These are phyloP conservation scores for Corythaeola cristata DNA, from an alignment of 2,113 vertebrate genomes.

Conservation along the genomic window DNA sequence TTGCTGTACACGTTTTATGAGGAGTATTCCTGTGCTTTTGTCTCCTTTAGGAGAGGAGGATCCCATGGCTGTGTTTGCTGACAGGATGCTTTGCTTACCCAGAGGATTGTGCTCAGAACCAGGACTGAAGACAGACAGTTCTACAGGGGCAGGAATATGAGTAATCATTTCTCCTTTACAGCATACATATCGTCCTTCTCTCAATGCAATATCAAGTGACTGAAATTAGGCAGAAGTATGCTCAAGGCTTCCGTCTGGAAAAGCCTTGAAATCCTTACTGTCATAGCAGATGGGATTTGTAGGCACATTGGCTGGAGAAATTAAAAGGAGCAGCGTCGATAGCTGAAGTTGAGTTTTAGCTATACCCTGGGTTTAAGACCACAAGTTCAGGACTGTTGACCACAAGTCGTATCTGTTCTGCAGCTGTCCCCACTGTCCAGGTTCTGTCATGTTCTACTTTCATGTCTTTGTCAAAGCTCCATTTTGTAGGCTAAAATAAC, in stretches of 20 bases:
- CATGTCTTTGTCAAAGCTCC: neutral
- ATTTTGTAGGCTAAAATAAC: neutral
- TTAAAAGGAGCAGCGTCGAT: neutral
- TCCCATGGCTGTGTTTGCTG: neutral
- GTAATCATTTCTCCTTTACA: neutral
- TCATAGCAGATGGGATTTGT: neutral
- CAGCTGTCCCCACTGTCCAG: neutral
- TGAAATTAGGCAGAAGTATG: neutral
- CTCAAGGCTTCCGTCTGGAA: neutral
- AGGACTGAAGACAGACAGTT: neutral
- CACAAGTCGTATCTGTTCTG: neutral
- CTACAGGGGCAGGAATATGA: neutral
- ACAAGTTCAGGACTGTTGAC: neutral
- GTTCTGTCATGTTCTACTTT: neutral
- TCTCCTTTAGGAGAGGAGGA: neutral
- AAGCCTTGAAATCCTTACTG: neutral
- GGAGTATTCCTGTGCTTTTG: neutral
- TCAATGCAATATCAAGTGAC: neutral
- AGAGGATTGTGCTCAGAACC: rapidly evolving
- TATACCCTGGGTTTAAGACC: neutral
- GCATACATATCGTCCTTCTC: neutral
- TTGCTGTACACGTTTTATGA: neutral
- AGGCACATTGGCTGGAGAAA: neutral
- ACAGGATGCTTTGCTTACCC: neutral
- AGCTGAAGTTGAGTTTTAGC: neutral